Evolutionary conservation across 1,140 invertebrate species (phyloP), one percentile per base, ranked within the genome.

Genomic region (Diabrotica undecimpunctata): DNA sequence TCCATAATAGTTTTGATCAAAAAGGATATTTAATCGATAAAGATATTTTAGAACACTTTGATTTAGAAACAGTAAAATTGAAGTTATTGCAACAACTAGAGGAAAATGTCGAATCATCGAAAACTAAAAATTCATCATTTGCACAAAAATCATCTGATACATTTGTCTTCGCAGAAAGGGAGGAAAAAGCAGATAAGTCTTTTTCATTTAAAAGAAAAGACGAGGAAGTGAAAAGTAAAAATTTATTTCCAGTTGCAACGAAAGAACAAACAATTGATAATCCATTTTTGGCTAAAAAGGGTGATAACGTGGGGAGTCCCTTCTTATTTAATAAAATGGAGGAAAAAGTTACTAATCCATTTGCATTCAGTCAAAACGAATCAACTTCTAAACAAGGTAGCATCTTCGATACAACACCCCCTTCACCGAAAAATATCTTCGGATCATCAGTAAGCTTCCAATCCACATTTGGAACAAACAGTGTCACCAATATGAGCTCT

Each of bases 1-100:
- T 86, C 0, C 85, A 89, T 67, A 82, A 83, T 12, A 92, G 90
- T 79, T 92, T 92, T 71, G 82, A 86, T 73, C 74, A 77, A 10
- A 79, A 86, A 55, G 87, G 88, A 5, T 85, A 81, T 74, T 84
- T 69, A 76, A 81, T 69, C 82, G 86, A 77, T 81, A 86, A 75
- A 76, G 69, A 72, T 8, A 54, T 68, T 9, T 68, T 75, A 5
- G 63, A 66, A 35, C 66, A 73, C 56, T 53, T 35, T 5, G 56
- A 65, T 35, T 53, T 62, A 38, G 61, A 62, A 54, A 41, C 35
- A 54, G 14, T 46, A 5, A 54, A 54, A 54, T 39, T 54, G 25
- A 13, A 54, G 37, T 60, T 65, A n/a, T 54, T 56, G 53, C n/a
- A 10, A 10, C 39, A 55, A 55, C n/a, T 54, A 14, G 35, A 41